phyloP scores from a whole-genome alignment of 2,888 invertebrate genomes.

The Pseudolycoriella hygida region DNA sequence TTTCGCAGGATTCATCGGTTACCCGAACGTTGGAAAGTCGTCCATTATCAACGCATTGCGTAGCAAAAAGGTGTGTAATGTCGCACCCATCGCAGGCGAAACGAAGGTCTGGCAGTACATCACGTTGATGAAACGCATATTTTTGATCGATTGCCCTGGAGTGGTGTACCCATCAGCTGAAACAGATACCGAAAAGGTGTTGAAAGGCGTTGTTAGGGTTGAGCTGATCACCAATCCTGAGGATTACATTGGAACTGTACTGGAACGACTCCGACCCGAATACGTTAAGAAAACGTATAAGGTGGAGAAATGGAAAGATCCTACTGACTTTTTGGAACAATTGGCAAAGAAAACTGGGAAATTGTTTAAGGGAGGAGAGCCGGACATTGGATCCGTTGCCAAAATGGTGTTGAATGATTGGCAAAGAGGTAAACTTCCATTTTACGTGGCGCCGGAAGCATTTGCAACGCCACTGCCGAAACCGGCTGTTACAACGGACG shows the following conservation, averaged over 20 bases:
- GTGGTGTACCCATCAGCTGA: slow-evolving; percentile 95
- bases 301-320: slow-evolving; percentile 59
- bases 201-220: slow-evolving; percentile 95
- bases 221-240: slow-evolving; percentile 88
- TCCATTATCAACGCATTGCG: slow-evolving; percentile 93
- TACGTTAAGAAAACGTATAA: slow-evolving; percentile 85
- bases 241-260: slow-evolving; percentile 76
- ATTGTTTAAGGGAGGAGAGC: slow-evolving; percentile 91
- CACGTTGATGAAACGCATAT: slow-evolving; percentile 91
- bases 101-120: slow-evolving; percentile 99
- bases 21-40: slow-evolving; percentile 97
- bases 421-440: slow-evolving; percentile 94
- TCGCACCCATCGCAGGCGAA: slow-evolving; percentile 95
- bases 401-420: slow-evolving; percentile 96
- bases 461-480: slow-evolving; percentile 41
- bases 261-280: slow-evolving; percentile 74
- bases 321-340: slow-evolving; percentile 81
- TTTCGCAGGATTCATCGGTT: slow-evolving; percentile 76
- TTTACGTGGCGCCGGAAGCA: slow-evolving; percentile 76
- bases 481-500: slow-evolving; percentile 14
- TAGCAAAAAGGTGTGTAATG: slow-evolving; percentile 95
- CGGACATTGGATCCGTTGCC: slow-evolving; percentile 74
- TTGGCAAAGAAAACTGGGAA: slow-evolving; percentile 75
- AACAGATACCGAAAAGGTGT: slow-evolving; percentile 82
- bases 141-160: slow-evolving; percentile 96